Base-by-base conservation (phyloP, 2,888 invertebrate genomes). In the Troglohyphantes excavatus region DNA sequence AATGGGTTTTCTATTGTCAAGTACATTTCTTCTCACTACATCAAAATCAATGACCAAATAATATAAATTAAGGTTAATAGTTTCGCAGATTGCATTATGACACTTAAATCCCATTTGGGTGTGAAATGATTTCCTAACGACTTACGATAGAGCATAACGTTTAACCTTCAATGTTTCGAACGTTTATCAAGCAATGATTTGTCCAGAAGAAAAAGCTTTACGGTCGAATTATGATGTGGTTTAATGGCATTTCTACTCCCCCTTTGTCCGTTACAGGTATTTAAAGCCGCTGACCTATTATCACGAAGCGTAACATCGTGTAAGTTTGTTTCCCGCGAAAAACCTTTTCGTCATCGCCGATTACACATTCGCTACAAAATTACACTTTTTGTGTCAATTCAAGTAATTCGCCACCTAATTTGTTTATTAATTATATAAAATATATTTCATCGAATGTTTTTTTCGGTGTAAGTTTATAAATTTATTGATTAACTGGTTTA, bases 221-320 rank as follows among this genome's bases (percentile, higher is more conserved):
- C 63, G 78, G 33, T 63, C 63, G 63, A 43, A 63, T 43, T 63
- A 78, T n/a, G 39, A 43, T 33, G 33, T 68, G 68, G 68, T 68
- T 63, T 76, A 61, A 61, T 43, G 23, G 53, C 46, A 26, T 39
- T 39, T 19, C 13, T 21, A 72, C n/a, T 33, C 11, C 13, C 6
- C 9, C 43, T 39, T 43, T n/a, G 11, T 7, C 21, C 43, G 43
- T 46, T 46, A 19, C 46, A n/a, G n/a, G 26, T 33, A 72, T n/a
- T 68, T 46, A 26, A 26, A 72, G 46, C 46, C 13, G 72, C 46
- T 72, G 72, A 72, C 72, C 72, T 46, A 21, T 43, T 46, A 23
- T 23, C 46, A 72, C 27, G 46, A 39, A 68, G 68, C 29, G 68
- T 68, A 33, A 19, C 68, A 33, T n/a, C 13, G 5, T n/a, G n/a